phyloP scores from a whole-genome alignment of 2,888 invertebrate species.

The Torymus texanus region DNA sequence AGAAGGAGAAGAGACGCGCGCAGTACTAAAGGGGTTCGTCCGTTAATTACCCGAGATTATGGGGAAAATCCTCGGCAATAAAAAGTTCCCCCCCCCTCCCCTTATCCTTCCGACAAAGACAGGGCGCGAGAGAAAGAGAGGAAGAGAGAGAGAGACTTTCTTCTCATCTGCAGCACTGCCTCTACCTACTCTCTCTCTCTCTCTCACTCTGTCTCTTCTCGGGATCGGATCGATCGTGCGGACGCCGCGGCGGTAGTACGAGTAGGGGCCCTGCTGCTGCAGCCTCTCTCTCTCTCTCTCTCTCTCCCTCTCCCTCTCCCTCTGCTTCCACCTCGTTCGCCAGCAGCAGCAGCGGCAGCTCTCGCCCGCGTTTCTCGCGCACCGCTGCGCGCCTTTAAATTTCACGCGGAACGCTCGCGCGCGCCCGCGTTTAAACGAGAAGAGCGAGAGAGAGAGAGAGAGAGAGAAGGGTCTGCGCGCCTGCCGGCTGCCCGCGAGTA shows the following conservation, averaged over 20 bases:
- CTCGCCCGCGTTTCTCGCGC: conserved; percentile 50
- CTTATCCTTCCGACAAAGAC: background rate
- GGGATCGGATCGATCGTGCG: conserved; percentile 63
- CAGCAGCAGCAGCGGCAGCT: background rate
- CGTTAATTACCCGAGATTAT: conserved; percentile 71
- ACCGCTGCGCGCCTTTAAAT: conserved; percentile 57
- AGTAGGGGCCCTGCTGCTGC: conserved; percentile 28
- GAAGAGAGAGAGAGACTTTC: background rate
- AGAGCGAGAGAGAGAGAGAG: conserved; percentile 28
- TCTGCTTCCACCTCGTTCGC: conserved; percentile 41
- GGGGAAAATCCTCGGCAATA: conserved; percentile 65
- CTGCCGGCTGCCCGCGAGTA: no score
- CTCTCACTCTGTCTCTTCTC: conserved; percentile 56
- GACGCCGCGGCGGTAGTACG: conserved; percentile 31
- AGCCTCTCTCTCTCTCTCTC: conserved; percentile 26
- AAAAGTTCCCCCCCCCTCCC: conserved; percentile 63
- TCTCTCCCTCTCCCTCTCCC: conserved; percentile 19
- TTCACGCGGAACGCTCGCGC: conserved; percentile 56
- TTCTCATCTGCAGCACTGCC: conserved; percentile 13
- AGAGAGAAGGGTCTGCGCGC: conserved; percentile 16
- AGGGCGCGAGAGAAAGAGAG: conserved; percentile 7
- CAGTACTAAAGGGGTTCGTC: conserved; percentile 7
- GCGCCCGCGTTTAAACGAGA: conserved; percentile 39
- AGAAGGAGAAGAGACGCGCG: conserved; percentile 29
- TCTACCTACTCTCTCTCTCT: conserved; percentile 5